Evolutionary conservation across 2,888 invertebrate genomes (phyloP), one percentile per base, ranked within the genome.

Genomic region (Junonia oenone): DNA sequence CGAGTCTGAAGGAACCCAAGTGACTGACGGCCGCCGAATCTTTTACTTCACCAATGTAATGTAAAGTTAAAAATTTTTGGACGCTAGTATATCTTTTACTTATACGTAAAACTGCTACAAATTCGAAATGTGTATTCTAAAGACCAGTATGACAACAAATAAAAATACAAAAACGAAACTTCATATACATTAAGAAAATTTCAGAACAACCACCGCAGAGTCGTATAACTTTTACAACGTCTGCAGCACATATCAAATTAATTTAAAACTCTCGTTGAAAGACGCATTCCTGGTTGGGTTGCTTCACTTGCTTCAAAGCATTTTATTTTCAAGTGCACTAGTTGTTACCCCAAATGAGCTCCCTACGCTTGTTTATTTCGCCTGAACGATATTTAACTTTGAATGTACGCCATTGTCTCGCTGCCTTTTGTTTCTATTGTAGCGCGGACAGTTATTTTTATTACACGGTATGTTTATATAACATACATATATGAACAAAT

Each of bases 321-420:
- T 58, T 58, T 55, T 55, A 51, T 45, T 58, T 37, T 45, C 15
- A 40, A 14, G 64, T 72, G 74, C 75, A 75, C 72, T 71, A 73
- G 76, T 81, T 81, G 78, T 82, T 81, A 78, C 72, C 69, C 76
- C 75, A 81, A 82, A 82, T 81, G 81, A 82, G 80, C 77, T 43
- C 14, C 62, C 66, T 73, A 70, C 38, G 19, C 74, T 80, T 76
- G 81, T 80, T 77, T 76, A 69, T 66, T 73, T 61, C 72, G 70
- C 71, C 65, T 73, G 70, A 75, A 77, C 81, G 83, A 81, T 81
- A 82, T 81, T 83, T 74, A 81, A 79, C 76, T 75, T 80, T 80
- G 80, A 78, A 80, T 76, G 79, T 77, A 15, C 73, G 62, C 56
- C 47, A 81, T 82, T 82, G 80, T 83, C 68, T 68, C 65, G 52